Evolutionary conservation across 1,140 invertebrate genomes (phyloP).

Genomic region (Temnothorax curvispinosus): DNA sequence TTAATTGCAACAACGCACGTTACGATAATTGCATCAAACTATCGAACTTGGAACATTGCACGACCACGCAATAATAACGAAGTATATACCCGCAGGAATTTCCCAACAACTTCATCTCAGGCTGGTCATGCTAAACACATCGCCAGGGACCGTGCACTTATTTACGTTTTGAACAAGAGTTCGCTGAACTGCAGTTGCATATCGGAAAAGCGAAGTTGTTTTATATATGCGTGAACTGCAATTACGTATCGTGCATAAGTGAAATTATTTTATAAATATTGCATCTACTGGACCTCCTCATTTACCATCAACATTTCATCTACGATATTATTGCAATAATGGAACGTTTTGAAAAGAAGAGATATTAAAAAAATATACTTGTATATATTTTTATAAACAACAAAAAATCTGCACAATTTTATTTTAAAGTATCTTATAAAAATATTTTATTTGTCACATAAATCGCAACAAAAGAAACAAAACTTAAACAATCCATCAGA

Average conservation of each 20-base stretch:
- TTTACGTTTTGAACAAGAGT: background rate
- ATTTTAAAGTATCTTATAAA: background rate
- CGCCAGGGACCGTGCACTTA: background rate
- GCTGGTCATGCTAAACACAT: background rate
- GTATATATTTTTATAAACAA: background rate
- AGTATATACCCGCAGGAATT: constrained; percentile 48
- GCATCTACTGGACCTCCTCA: background rate
- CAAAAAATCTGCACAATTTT: background rate
- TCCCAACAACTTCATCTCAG: constrained; percentile 44
- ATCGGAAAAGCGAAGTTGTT: background rate
- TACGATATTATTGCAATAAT: background rate
- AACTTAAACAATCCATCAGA: background rate
- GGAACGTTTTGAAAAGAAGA: background rate
- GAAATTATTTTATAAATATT: constrained; percentile 31
- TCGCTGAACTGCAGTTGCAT: background rate
- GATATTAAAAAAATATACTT: background rate
- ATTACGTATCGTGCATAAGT: background rate
- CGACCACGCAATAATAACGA: constrained; percentile 27
- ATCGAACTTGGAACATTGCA: constrained; percentile 47
- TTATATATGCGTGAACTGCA: background rate
- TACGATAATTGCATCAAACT: constrained; percentile 51
- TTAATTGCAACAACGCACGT: background rate
- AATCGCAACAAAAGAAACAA: background rate
- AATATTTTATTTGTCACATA: background rate
- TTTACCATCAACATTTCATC: background rate